Evolutionary conservation across 2,797 vertebrate species (phyloP).

Genomic region (Tiaroga cobitis): DNA sequence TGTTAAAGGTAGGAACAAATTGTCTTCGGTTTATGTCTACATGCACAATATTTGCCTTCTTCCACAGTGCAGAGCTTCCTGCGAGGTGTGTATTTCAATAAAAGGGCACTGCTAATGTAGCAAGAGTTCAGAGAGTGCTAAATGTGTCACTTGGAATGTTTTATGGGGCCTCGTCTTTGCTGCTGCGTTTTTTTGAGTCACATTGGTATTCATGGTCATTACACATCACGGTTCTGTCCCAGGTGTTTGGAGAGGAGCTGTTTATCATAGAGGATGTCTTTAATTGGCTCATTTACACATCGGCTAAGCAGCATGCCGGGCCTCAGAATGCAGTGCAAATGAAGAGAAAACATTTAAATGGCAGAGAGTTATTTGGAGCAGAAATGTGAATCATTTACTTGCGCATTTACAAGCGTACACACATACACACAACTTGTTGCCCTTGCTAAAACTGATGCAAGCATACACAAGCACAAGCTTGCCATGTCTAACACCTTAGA

Average conservation of each 20-base stretch:
- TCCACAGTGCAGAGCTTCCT: not conserved
- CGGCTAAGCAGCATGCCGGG: conserved; percentile 64
- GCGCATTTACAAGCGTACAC: not conserved
- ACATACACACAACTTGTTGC: not conserved
- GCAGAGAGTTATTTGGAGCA: conserved; percentile 48
- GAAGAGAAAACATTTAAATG: conserved; percentile 59
- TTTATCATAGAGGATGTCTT: conserved; percentile 74
- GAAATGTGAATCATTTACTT: conserved; percentile 42
- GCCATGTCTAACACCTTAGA: not conserved
- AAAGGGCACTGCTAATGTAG: conserved; percentile 33
- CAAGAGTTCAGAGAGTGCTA: conserved; percentile 46
- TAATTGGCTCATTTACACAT: conserved; percentile 79
- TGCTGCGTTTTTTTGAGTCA: conserved; percentile 60
- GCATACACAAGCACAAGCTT: not conserved
- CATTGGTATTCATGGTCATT: conserved; percentile 71
- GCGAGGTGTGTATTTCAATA: conserved; percentile 24
- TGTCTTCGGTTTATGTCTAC: not conserved
- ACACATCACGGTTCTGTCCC: conserved; percentile 67
- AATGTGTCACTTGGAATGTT: conserved; percentile 55
- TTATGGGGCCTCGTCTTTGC: conserved; percentile 41
- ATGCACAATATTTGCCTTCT: conserved; percentile 5
- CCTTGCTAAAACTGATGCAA: not conserved
- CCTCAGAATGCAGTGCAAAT: conserved; percentile 68
- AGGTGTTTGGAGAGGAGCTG: conserved; percentile 69
- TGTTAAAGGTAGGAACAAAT: conserved; percentile 85